Conservation (phyloP, 2,797 vertebrate genomes). For the Danio jaintianensis region DNA sequence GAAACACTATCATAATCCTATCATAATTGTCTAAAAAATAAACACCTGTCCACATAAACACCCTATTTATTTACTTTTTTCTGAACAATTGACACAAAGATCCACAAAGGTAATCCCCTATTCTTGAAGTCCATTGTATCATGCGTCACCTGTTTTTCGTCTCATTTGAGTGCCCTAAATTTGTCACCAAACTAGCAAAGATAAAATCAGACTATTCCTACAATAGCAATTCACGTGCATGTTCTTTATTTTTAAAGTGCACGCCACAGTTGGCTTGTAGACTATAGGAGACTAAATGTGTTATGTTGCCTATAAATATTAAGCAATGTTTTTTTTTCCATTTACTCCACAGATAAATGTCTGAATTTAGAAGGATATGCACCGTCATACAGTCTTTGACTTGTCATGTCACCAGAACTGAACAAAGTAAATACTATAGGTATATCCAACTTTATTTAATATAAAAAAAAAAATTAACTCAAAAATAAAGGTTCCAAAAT, state of each 20-base stretch:
- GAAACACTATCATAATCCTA: neutral
- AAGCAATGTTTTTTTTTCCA: neutral
- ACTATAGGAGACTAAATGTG: neutral
- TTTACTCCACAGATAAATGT: neutral
- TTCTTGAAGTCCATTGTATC: neutral
- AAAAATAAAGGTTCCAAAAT: no score
- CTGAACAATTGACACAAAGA: neutral
- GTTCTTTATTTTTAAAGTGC: neutral
- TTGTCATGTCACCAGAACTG: neutral
- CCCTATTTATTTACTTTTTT: neutral
- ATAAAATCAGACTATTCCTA: neutral
- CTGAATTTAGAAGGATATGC: neutral
- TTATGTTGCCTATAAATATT: neutral
- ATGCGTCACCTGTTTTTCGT: conserved; percentile 3
- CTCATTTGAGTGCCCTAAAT: neutral
- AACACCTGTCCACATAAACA: neutral
- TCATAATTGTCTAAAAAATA: neutral
- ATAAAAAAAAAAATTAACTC: no score
- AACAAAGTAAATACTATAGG: neutral
- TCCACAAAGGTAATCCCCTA: neutral
- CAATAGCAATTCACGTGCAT: neutral
- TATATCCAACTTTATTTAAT: neutral
- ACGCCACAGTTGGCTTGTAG: neutral
- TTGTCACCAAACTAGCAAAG: neutral
- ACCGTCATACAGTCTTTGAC: no score